A percentile compares a stretch with the other conserved stretches of the same genome.
phyloP scores from a whole-genome alignment of 92 coral and sea anemone species.

The Actinostola sp. region DNA sequence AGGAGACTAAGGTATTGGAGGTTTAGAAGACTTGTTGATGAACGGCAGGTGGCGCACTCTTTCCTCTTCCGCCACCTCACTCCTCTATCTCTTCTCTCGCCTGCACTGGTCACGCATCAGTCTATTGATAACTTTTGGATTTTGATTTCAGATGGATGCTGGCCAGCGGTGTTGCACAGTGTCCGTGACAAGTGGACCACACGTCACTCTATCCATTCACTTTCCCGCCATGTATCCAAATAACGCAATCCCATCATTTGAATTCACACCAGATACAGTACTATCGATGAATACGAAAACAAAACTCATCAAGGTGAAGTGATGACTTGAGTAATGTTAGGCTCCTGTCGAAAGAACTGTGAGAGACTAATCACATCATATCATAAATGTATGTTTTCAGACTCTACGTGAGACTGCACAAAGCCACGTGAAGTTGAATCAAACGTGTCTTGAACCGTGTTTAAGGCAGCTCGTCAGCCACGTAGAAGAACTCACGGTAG shows the following conservation, averaged over 20 bases:
- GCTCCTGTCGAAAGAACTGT: too few species aligned
- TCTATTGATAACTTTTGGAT: background rate
- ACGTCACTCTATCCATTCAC: constrained; percentile 77
- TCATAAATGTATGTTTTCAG: too few species aligned
- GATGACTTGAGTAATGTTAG: too few species aligned
- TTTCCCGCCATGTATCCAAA: constrained; percentile 93
- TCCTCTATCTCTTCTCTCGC: too few species aligned
- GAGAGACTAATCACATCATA: too few species aligned
- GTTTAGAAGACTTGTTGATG: too few species aligned
- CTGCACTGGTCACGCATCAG: background rate
- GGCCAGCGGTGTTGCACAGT: constrained; percentile 91
- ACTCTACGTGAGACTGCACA: constrained; percentile 93
- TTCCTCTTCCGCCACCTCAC: too few species aligned
- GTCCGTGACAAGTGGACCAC: constrained; percentile 76
- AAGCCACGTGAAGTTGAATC: constrained; percentile 81
- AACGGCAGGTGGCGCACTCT: too few species aligned
- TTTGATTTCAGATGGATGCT: constrained; percentile 82
- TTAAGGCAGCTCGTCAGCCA: constrained; percentile 83
- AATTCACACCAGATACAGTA: constrained; percentile 83
- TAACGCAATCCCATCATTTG: constrained; percentile 94
- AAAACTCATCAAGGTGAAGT: constrained; percentile 83
- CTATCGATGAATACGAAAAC: constrained; percentile 77
- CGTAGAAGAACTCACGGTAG: constrained; percentile 85
- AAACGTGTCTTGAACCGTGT: constrained; percentile 94
- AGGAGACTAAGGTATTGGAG: too few species aligned